A percentile compares a stretch with the other conserved stretches of the same genome.
Evolutionary conservation across 1,140 invertebrate species (phyloP).

Genomic region (Diachasmimorpha longicaudata): DNA sequence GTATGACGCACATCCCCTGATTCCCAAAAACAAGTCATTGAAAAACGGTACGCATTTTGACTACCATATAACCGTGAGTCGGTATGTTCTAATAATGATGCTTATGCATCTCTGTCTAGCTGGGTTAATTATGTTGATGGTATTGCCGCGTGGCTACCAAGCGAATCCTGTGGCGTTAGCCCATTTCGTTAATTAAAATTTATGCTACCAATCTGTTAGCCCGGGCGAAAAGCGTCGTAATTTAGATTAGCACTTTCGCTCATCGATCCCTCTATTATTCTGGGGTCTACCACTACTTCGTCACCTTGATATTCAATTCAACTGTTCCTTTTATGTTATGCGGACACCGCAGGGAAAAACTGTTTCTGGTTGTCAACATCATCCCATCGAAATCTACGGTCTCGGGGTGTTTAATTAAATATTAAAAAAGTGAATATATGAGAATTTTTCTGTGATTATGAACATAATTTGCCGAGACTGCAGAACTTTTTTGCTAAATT

Average conservation of each 20-base stretch:
- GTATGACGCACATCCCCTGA: neutral
- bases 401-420: too few species aligned
- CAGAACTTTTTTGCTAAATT: too few species aligned
- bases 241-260: slow-evolving; percentile 38
- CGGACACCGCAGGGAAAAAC: too few species aligned
- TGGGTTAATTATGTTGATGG: slow-evolving; percentile 51
- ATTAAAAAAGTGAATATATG: too few species aligned
- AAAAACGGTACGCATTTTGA: slow-evolving; percentile 11
- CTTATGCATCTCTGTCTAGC: slow-evolving; percentile 48
- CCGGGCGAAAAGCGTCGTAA: slow-evolving; percentile 32
- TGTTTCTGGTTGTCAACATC: too few species aligned
- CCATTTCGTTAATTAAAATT: slow-evolving; percentile 41
- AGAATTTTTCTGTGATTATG: too few species aligned
- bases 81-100: slow-evolving; percentile 51
- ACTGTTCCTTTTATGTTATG: too few species aligned
- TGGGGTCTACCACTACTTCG: neutral
- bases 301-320: neutral
- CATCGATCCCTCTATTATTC: slow-evolving; percentile 25
- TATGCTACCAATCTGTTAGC: slow-evolving; percentile 34
- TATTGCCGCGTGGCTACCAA: slow-evolving; percentile 29
- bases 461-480: too few species aligned
- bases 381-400: too few species aligned
- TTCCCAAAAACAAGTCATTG: neutral
- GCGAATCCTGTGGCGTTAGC: slow-evolving; percentile 25
- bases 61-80: slow-evolving; percentile 16